Evolutionary conservation across 2,113 vertebrate species (phyloP), one percentile per base, ranked within the genome.

Genomic region (Struthidea cinerea): DNA sequence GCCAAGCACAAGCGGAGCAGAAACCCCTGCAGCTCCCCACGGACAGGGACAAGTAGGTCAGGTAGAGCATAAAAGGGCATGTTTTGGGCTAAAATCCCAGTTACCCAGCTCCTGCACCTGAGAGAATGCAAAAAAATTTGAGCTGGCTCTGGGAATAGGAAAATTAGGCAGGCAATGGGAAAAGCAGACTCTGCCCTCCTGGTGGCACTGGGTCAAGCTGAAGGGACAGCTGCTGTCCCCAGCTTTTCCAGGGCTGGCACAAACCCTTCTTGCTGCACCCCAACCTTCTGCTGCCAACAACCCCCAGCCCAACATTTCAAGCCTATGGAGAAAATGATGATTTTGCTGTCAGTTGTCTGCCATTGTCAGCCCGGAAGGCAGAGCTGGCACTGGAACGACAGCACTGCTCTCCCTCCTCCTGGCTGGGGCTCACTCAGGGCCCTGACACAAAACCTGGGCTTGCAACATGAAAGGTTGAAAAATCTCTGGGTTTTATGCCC

Each of bases 381-480:
- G 84, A 89, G 84, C 90, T 63, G 91, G 84, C 13, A 0, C 16
- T 39, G 3, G 5, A 71, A 14, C 11, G 7, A 8, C 50, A 52
- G 55, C 77, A 26, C n/a, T 13, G 7, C 57, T 55, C 52, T 84
- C 69, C 24, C 22, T 76, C 46, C 76, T 77, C 77, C 63, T 67
- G 55, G 68, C 81, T 70, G 56, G 63, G 69, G 32, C 55, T 84
- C 77, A 39, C 57, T 52, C 79, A 37, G 46, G 23, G 84, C 63
- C 41, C 74, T 17, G 42, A 82, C 67, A 89, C 33, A 73, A 60
- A 95, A 83, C 60, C 78, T 65, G 65, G 53, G 20, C 52, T 87
- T 87, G 41, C 32, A 50, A 77, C 78, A 89, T 41, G 59, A 95
- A 94, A 92, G 84, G 75, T 35, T 91, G 67, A 73, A 92, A 89